Evolutionary conservation across 2,113 vertebrate species (phyloP), one percentile per base, ranked within the genome.

Genomic region (Xiphophorus hellerii): DNA sequence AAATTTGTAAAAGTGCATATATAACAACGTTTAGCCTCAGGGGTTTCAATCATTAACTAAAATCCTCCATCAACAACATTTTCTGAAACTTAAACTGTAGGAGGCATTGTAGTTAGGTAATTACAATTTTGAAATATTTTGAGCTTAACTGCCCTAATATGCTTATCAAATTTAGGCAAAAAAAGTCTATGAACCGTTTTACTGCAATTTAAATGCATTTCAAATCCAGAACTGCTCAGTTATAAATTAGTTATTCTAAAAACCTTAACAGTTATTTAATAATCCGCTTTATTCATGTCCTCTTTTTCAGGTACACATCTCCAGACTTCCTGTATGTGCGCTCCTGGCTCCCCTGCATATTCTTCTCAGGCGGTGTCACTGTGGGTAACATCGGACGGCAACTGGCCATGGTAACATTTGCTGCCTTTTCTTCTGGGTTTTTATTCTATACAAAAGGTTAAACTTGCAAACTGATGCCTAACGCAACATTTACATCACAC

Each of bases 321-420:
- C 97, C 97, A 64, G 97, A 99, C 73, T 97, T 99, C 76, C 93
- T 98, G 76, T 98, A 99, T 70, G 97, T 99, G 12, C 97, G 98
- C 72, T 99, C 98, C 60, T 99, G 98, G 98, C 96, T 99, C 62
- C 98, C 98, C 0, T 99, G 98, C 82, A 99, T 99, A 87, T 99
- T 99, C 90, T 99, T 99, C 95, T 99, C 98, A 1, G 98, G 98
- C 54, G 98, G 98, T 1, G 97, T 99, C 33, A 99, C 98, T 0
- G 96, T 99, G 76, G 98, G 98, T 58, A 99, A 99, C 94, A 98
- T 99, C 63, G 98, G 98, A 81, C 94, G 98, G 2, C 98, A 99
- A 77, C 94, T 99, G 74, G 98, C 98, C 17, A 98, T 99, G 98
- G 98, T 98, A 87, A 87, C 74, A 30, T 74, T 22, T 74, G 22